A percentile compares a stretch with the other conserved stretches of the same genome.
Conservation (phyloP, 2,888 invertebrate species). For the Acrobasis suavella region DNA sequence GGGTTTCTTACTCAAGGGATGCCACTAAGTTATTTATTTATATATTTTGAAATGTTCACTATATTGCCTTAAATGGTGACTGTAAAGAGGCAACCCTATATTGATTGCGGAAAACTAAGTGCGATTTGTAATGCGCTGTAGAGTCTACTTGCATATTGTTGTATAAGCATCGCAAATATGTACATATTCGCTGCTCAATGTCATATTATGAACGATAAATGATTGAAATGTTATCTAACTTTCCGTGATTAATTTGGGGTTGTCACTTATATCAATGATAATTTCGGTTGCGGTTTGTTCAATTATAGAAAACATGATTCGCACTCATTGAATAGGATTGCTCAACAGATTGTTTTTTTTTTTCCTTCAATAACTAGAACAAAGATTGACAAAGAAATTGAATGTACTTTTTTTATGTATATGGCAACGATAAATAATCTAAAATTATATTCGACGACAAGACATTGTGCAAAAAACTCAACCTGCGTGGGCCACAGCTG, state of each 20-base stretch:
- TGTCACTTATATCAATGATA: neutral
- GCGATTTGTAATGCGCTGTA: slow-evolving; percentile 24
- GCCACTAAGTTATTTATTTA: too few relatives aligned
- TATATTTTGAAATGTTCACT: too few relatives aligned
- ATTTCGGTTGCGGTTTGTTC: neutral
- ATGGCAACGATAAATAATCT: neutral
- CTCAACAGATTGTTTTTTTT: too few relatives aligned
- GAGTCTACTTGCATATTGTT: slow-evolving; percentile 27
- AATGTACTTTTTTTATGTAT: neutral
- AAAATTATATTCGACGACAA: slow-evolving; percentile 12
- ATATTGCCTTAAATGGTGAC: neutral
- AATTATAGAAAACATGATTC: too few relatives aligned
- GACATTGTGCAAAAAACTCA: slow-evolving; percentile 20
- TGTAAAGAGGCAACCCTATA: slow-evolving; percentile 12
- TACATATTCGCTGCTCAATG: slow-evolving; percentile 26
- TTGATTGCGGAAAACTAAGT: slow-evolving; percentile 20
- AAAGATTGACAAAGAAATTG: too few relatives aligned
- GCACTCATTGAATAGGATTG: too few relatives aligned
- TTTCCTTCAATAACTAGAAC: too few relatives aligned
- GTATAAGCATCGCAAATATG: slow-evolving; percentile 25
- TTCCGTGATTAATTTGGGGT: neutral
- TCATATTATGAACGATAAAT: slow-evolving; percentile 7
- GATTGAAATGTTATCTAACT: slow-evolving; percentile 3
- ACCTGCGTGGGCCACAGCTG: slow-evolving; percentile 12
- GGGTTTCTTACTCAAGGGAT: too few relatives aligned